Percentiles rank a stretch among this genome's conserved stretches.
Evolutionary conservation across 2,888 invertebrate genomes (phyloP).

Genomic region (Liopterus haemorrhoidalis): DNA sequence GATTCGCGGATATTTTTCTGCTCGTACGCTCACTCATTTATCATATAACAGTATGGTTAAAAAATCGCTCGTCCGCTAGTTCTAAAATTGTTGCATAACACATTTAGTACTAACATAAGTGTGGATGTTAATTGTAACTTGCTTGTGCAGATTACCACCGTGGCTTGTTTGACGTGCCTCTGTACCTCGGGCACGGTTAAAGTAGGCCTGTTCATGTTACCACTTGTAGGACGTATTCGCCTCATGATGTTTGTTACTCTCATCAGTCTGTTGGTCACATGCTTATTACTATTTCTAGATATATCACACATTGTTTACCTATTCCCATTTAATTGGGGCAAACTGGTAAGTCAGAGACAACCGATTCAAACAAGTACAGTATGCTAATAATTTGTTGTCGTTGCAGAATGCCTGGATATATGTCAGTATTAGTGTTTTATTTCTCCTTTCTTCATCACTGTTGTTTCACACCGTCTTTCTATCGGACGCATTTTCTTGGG

Average conservation of each 20-base stretch:
- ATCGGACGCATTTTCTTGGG: slow-evolving; percentile 61
- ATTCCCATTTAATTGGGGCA: slow-evolving; percentile 74
- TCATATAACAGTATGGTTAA: too few relatives aligned
- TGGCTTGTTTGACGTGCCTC: slow-evolving; percentile 66
- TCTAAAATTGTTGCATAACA: not conserved
- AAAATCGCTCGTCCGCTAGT: too few relatives aligned
- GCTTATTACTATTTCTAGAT: slow-evolving; percentile 70
- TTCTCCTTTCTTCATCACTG: slow-evolving; percentile 63
- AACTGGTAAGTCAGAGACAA: slow-evolving; percentile 56
- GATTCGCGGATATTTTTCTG: too few relatives aligned
- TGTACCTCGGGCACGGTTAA: slow-evolving; percentile 71
- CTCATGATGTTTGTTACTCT: slow-evolving; percentile 73
- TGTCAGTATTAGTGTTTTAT: slow-evolving; percentile 64
- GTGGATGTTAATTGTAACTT: too few relatives aligned
- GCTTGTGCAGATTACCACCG: slow-evolving; percentile 57
- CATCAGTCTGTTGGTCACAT: slow-evolving; percentile 67
- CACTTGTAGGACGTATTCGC: slow-evolving; percentile 66
- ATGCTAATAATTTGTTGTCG: slow-evolving; percentile 25
- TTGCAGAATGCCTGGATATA: slow-evolving; percentile 67
- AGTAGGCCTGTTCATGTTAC: slow-evolving; percentile 71
- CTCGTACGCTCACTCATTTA: too few relatives aligned
- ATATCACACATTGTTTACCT: slow-evolving; percentile 71
- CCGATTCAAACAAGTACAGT: too few relatives aligned
- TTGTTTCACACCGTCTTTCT: slow-evolving; percentile 63
- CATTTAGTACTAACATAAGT: slow-evolving; percentile 1